Evolutionary conservation across 2,797 vertebrate genomes (phyloP).

Genomic region (Pyrrhura leucotis): DNA sequence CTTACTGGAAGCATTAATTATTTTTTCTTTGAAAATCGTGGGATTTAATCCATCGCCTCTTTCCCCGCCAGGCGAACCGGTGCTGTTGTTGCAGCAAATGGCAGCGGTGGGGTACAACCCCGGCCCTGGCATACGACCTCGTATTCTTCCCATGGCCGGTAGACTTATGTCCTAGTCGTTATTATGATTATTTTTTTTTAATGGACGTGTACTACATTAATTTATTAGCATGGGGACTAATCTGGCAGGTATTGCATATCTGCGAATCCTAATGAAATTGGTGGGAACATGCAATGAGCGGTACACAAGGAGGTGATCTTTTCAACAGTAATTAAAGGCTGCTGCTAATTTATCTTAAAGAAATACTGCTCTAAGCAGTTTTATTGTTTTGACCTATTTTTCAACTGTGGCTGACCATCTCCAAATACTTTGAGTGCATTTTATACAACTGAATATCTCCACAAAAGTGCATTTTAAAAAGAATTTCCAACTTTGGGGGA

Average conservation of each 20-base stretch:
- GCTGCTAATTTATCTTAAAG: not conserved
- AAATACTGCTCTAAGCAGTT: not conserved
- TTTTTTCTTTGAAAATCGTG: not conserved
- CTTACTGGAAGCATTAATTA: not conserved
- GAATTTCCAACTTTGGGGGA: not conserved
- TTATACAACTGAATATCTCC: not conserved
- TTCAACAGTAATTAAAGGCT: not conserved
- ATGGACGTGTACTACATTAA: not conserved
- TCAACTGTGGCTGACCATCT: not conserved
- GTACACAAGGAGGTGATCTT: fast-evolving
- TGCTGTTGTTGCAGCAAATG: not conserved
- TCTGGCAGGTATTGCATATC: not conserved
- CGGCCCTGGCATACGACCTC: not conserved
- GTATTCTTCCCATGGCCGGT: too few species aligned
- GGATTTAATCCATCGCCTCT: not conserved
- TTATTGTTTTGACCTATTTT: not conserved
- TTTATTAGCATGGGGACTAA: not conserved
- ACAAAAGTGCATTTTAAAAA: not conserved
- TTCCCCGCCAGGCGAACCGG: not conserved
- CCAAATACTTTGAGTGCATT: not conserved
- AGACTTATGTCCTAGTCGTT: too few species aligned
- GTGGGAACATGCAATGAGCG: not conserved
- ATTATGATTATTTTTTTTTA: not conserved
- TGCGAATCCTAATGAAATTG: too few species aligned
- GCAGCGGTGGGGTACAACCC: not conserved